Evolutionary conservation across 2,113 vertebrate species (phyloP), one percentile per base, ranked within the genome.

Genomic region (Embiotoca jacksoni): DNA sequence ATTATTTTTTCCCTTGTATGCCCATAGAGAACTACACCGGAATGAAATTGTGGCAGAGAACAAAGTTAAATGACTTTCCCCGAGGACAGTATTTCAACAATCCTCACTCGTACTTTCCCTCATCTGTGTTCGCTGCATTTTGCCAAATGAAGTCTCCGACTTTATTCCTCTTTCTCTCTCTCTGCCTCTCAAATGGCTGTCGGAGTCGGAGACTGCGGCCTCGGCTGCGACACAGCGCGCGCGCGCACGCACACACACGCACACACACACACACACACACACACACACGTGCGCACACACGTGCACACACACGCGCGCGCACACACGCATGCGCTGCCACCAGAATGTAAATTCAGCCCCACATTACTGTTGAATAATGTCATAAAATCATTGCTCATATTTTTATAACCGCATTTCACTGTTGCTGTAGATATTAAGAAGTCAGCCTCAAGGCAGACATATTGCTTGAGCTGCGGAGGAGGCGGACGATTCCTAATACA

Each of bases 21-120:
- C 58, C 80, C 60, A 71, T 59, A 13, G 72, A 89, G 73, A 67
- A 77, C 78, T 60, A 56, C 63, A 23, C 46, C 62, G 56, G 37
- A 79, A 67, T 76, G 57, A 81, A 83, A 78, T 46, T 14, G 36
- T 58, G 49, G 47, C 59, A 60, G 63, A 61, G 68, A 84, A 67
- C 54, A 82, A 91, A 89, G 60, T 85, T 54, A 85, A 90, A 87
- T 66, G 76, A 73, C 84, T 82, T 87, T 85, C 82, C 82, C 72
- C 37, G 47, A 58, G 86, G 78, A 88, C 60, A 55, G 52, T 7
- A 15, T 81, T 86, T 78, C 71, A 78, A 61, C 82, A 82, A 31
- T 84, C 71, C 72, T 81, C 72, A 33, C 62, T 67, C 64, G 2
- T 15, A 44, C 55, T 67, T 77, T 68, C n/a, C 47, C 64, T 67